These are phyloP conservation scores for Hypocryptadius cinnamomeus DNA, from an alignment of 2,113 vertebrate genomes.

Conservation along the genomic window DNA sequence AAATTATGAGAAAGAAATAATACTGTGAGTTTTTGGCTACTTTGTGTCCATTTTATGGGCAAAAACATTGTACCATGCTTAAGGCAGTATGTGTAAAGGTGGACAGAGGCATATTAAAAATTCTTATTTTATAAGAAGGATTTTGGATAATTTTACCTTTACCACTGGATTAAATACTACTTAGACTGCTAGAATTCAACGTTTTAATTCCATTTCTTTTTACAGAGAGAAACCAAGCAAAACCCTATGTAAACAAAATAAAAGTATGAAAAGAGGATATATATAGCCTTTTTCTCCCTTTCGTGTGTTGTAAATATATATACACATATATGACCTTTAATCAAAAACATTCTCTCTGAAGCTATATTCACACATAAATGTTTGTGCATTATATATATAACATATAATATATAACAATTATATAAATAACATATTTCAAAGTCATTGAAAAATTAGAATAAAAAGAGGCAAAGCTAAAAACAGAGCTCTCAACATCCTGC, in stretches of 20 bases:
- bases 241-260: not conserved
- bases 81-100: not conserved
- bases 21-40: not conserved
- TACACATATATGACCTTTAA: not conserved
- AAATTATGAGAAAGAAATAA: conserved; percentile 35
- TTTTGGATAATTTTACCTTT: not conserved
- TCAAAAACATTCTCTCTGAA: not conserved
- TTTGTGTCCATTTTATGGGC: not conserved
- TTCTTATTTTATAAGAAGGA: not conserved
- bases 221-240: not conserved
- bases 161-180: not conserved
- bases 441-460: not conserved
- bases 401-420: not conserved
- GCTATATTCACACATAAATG: not conserved
- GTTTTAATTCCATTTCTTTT: not conserved
- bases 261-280: not conserved
- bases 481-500: not conserved
- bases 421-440: not conserved
- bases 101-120: not conserved
- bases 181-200: not conserved
- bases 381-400: not conserved
- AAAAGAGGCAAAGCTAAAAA: not conserved
- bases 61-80: not conserved
- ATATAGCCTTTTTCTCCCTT: not conserved
- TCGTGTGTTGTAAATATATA: not conserved